Evolutionary conservation across 2,888 invertebrate genomes (phyloP).

Genomic region (Flexamia atlantica): DNA sequence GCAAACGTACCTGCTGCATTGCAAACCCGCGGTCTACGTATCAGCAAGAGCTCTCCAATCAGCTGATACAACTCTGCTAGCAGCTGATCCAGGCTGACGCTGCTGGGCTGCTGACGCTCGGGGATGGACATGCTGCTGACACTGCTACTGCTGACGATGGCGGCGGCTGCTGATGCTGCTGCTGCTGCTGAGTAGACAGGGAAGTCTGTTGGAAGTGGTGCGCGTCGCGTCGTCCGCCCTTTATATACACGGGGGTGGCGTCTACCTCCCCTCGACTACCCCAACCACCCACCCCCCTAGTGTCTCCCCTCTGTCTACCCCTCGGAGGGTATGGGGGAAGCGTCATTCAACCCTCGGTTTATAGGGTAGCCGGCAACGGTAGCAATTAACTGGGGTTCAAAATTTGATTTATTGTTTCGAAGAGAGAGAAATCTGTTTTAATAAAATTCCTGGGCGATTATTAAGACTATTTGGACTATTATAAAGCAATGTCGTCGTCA

Average conservation of each 20-base stretch:
- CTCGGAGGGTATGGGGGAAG: neutral
- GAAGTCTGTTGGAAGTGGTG: neutral
- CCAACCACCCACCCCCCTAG: neutral
- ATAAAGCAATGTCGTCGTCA: too few species aligned
- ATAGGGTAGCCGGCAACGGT: conserved; percentile 29
- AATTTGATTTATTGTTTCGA: neutral
- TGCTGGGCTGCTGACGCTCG: neutral
- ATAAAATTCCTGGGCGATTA: too few species aligned
- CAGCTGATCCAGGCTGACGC: conserved; percentile 49
- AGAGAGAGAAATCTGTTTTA: too few species aligned
- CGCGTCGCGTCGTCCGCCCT: conserved; percentile 10
- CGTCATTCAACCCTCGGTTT: conserved; percentile 21
- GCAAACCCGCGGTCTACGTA: conserved; percentile 21
- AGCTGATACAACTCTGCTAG: conserved; percentile 44
- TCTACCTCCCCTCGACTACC: neutral
- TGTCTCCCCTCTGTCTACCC: conserved; percentile 27
- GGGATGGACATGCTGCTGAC: neutral
- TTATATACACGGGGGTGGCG: conserved; percentile 36
- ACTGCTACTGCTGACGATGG: neutral
- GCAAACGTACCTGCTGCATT: conserved; percentile 48
- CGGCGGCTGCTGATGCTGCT: neutral
- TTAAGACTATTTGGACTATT: too few species aligned
- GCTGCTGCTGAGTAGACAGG: neutral
- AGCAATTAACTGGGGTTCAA: neutral
- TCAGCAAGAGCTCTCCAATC: conserved; percentile 41